Base-by-base conservation (phyloP, 2,888 invertebrate genomes). In the Drosophila kanekoi region DNA sequence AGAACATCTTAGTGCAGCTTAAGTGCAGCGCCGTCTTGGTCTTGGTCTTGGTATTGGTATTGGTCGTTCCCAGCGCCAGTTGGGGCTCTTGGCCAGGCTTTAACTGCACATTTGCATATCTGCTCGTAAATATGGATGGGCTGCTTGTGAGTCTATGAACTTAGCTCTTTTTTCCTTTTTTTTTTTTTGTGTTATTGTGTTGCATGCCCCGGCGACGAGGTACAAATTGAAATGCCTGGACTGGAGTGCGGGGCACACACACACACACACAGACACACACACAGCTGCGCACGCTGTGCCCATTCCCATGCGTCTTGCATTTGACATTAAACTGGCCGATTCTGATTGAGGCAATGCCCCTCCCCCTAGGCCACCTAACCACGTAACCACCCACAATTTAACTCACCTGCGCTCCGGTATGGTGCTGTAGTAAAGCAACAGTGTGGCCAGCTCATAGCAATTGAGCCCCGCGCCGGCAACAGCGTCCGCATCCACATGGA, bases 391-490 rank as follows among this genome's bases (percentile, higher is more conserved):
- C 32, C 35, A 40, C 40, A 23, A 28, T 14, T 37, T 2, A 16
- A 89, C 93, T 94, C 93, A 96, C 96, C 94, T 94, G 80, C 87
- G 75, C 73, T 92, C 92, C 82, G 95, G 94, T 87, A 96, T 94
- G 74, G 95, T 94, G 78, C 94, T 94, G 93, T 95, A 96, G 93
- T 95, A 96, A 90, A 96, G 93, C 74, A 96, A 92, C 76, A 96
- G 93, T 78, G 95, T 94, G 69, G 96, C 95, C 78, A 96, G 93
- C 92, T 96, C 95, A 84, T 94, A 94, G 90, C 94, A 94, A 79
- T 94, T 94, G 65, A 95, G 92, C 69, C 94, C 94, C 72, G 94
- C 94, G 87, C 93, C 92, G 62, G 93, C 93, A 81, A 94, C 93
- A 89, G 93, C 93, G 81, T 94, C 94, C 60, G 94, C 94, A 87